Evolutionary conservation across 35 echinoderm and acorn worm genomes (phyloP).

Genomic region (Ophioderma brevispina): DNA sequence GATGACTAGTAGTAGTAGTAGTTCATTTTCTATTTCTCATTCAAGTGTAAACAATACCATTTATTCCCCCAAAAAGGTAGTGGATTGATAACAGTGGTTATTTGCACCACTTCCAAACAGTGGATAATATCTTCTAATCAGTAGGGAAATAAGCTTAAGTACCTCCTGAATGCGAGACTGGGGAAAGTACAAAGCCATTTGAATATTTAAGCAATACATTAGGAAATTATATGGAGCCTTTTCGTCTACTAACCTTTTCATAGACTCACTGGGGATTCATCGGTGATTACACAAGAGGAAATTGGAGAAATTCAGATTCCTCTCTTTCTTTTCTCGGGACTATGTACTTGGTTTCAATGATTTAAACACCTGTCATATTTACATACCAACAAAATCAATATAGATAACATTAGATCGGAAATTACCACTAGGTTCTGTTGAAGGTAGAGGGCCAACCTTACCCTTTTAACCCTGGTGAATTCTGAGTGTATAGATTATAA

Average conservation of each 20-base stretch:
- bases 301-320: not conserved
- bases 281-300: not conserved
- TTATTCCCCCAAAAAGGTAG: too few species aligned
- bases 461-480: too few species aligned
- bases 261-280: not conserved
- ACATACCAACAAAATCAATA: not conserved
- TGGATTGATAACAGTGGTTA: too few species aligned
- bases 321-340: not conserved
- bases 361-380: not conserved
- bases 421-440: not conserved
- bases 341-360: not conserved
- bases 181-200: not conserved
- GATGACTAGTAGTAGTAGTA: too few species aligned
- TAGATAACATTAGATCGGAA: not conserved
- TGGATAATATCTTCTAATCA: too few species aligned
- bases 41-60: too few species aligned
- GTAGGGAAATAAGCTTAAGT: constrained; percentile 3
- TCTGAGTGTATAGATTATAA: too few species aligned
- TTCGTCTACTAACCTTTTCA: not conserved
- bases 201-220: constrained; percentile 11
- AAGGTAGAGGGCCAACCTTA: too few species aligned
- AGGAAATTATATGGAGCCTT: constrained; percentile 5
- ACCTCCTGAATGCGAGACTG: not conserved
- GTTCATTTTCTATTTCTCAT: too few species aligned
- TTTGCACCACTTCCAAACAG: too few species aligned